Evolutionary conservation across 1,140 invertebrate genomes (phyloP), one percentile per base, ranked within the genome.

Genomic region (Campoletis sonorensis): DNA sequence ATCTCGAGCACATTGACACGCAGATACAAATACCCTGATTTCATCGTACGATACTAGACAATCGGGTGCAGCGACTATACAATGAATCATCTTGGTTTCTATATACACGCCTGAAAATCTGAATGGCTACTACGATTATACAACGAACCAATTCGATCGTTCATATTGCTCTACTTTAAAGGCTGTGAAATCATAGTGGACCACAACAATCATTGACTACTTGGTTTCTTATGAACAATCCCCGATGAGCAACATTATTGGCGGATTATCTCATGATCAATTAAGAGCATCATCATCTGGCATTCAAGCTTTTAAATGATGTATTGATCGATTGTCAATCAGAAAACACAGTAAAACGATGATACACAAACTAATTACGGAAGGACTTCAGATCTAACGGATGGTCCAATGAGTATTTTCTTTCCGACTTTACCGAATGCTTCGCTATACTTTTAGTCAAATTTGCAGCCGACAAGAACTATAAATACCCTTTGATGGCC

Each of bases 81-180:
- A 4, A 4, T 10, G 40, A 7, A 33, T 64, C 13, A 26, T 3
- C 58, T 10, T 64, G 23, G 51, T 18, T 40, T 64, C 40, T 70
- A n/a, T n/a, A n/a, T n/a, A 64, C 16, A 40, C 64, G 15, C 75
- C 75, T 33, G 27, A 40, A 70, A 77, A 61, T 77, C 75, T 77
- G 75, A 77, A 77, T 77, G 75, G 54, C 27, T 54, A 23, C 54
- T 37, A 21, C 27, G 54, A 64, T 77, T 51, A 77, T 77, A 54
- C 75, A 58, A 76, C 27, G 16, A 61, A 64, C 75, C 37, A 27
- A 58, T 23, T 64, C 54, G 27, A 16, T 67, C 23, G 26, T n/a
- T n/a, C 4, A 8, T n/a, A n/a, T n/a, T n/a, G 64, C 26, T 30
- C 10, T 30, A 67, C 30, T 0, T 23, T 21, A 7, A 33, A 30